Percentiles rank a stretch among this genome's conserved stretches.
Evolutionary conservation across 2,888 invertebrate genomes (phyloP).

Genomic region (Cybosia mesomella): DNA sequence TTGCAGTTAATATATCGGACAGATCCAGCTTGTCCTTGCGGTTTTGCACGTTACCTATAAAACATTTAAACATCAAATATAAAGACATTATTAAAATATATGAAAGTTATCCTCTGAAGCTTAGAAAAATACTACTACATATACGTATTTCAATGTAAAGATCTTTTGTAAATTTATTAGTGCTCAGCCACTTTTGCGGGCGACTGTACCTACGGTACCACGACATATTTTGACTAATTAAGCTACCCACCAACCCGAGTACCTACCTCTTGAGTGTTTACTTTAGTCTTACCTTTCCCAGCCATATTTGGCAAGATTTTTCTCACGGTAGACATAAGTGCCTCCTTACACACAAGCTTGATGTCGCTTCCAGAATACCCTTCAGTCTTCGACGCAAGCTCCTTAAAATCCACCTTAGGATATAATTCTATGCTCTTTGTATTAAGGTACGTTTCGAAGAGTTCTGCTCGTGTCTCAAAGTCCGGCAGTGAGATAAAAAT

Average conservation of each 20-base stretch:
- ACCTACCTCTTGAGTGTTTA: too few species aligned
- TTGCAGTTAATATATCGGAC: slow-evolving; percentile 81
- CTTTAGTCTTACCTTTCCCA: slow-evolving; percentile 68
- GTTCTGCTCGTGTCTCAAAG: slow-evolving; percentile 87
- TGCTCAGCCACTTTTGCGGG: too few species aligned
- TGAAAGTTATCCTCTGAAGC: too few species aligned
- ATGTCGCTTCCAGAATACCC: slow-evolving; percentile 97
- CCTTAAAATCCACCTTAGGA: slow-evolving; percentile 73
- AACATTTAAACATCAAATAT: neutral
- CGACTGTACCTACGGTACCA: too few species aligned
- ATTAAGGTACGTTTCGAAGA: slow-evolving; percentile 89
- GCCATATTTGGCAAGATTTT: slow-evolving; percentile 82
- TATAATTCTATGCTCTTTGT: slow-evolving; percentile 81
- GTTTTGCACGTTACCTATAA: slow-evolving; percentile 61
- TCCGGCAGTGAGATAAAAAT: slow-evolving; percentile 93
- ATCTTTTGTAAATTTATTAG: too few species aligned
- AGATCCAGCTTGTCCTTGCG: slow-evolving; percentile 74
- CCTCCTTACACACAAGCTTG: slow-evolving; percentile 95
- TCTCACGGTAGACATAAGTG: slow-evolving; percentile 93
- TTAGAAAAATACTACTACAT: too few species aligned
- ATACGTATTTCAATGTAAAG: too few species aligned
- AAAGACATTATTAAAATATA: too few species aligned
- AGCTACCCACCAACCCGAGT: too few species aligned
- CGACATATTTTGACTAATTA: too few species aligned
- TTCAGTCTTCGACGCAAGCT: slow-evolving; percentile 87